Evolutionary conservation across 2,888 invertebrate genomes (phyloP), one percentile per base, ranked within the genome.

Genomic region (Crepidodera aurea): DNA sequence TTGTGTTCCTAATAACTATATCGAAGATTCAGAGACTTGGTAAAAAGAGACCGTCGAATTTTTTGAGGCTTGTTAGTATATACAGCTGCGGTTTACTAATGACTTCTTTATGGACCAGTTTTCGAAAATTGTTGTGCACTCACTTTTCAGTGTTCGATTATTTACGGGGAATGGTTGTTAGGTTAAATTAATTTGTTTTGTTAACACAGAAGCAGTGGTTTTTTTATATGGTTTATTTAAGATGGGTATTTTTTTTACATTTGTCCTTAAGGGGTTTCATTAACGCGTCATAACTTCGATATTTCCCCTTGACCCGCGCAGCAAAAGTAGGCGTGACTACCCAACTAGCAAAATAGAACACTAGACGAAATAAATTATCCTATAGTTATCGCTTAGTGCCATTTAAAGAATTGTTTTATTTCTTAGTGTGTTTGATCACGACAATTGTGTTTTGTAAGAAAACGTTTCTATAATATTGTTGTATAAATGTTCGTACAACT

Each of bases 1-100:
- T 70, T 70, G 68, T 67, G 64, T 66, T 67, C 50, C 51, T 70
- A 71, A 73, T 71, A 70, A 73, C 71, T 73, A 71, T 68, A 73
- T 71, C 68, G 67, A 67, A 69, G 66, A 69, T 66, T 50, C 34
- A 15, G 37, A 59, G 50, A 50, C 54, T 40, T 54, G 37, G 60
- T 54, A 60, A 54, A 60, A 54, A 46, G 48, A 37, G 37, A 37
- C 39, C 22, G 18, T 25, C n/a, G 12, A 48, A 27, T 37, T 66
- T 67, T 70, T 60, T 66, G 61, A 51, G 59, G 61, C 71, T 70
- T 70, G 71, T 71, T 72, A 70, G 70, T 68, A 22, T 46, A 46
- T 19, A 68, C 71, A 70, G 70, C 71, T 70, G 72, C 66, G 37
- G 27, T 39, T n/a, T 63, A 65, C 69, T 72, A 70, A 71, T 71